Base-by-base conservation (phyloP, 2,113 vertebrate genomes). In the Tetrax tetrax region DNA sequence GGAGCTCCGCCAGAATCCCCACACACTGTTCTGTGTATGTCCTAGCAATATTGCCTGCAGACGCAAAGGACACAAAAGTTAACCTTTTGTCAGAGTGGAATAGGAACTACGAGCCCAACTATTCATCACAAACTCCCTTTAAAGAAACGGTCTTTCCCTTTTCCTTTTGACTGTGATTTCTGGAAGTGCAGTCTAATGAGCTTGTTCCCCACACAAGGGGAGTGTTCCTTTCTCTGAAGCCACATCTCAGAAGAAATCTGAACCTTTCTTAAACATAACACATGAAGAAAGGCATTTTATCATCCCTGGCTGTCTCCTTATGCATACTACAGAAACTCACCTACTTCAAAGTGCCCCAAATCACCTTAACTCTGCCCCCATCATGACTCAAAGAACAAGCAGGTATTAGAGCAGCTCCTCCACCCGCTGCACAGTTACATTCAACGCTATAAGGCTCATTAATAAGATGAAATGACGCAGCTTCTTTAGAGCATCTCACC, bases 21-120 rank as follows among this genome's bases (percentile, higher is more conserved):
- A 99, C 97, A 89, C 99, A 99, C 56, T 98, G 98, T 69, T 99
- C 99, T 5, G 98, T 99, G 96, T 99, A 99, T 2, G 98, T 99
- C 83, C 98, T 98, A 66, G 99, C 99, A 66, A 99, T 99, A 37
- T 95, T 98, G 68, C 99, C 99, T 99, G 85, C 29, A 85, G 50
- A 60, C 37, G 28, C 78, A 59, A 43, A 87, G 65, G 51, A 83
- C 18, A 38, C 2, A 35, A 14, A 68, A 92, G 37, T n/a, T 71
- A 86, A 60, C 15, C 22, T 89, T 61, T 50, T 4, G 4, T 25
- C 57, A 56, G 56, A 63, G 14, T 23, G 31, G 79, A 88, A 93
- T 2, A 61, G 37, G 71, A 92, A 57, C 57, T 14, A 5, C 0
- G 8, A 61, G 53, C 64, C 10, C 48, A 65, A 38, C 12, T 25